Evolutionary conservation across 2,888 invertebrate genomes (phyloP).

Genomic region (Ennomos quercinarius): DNA sequence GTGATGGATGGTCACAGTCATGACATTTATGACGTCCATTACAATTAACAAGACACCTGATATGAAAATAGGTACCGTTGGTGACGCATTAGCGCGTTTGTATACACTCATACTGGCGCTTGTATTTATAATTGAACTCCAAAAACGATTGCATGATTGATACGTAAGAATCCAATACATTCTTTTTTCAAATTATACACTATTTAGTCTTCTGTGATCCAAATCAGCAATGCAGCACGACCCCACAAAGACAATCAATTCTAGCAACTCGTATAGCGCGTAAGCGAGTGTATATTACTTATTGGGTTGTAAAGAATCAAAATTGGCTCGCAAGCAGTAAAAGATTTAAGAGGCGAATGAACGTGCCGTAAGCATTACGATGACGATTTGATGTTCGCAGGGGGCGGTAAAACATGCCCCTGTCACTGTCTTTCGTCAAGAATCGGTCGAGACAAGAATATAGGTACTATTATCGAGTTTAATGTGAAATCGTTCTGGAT

Average conservation of each 20-base stretch:
- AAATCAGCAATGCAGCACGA: not conserved
- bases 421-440: slow-evolving; percentile 29
- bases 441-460: slow-evolving; percentile 18
- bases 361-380: slow-evolving; percentile 47
- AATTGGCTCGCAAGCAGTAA: slow-evolving; percentile 47
- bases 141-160: no score
- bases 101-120: no score
- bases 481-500: slow-evolving; percentile 30
- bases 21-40: no score
- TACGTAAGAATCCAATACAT: no score
- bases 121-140: no score
- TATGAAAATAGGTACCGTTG: no score
- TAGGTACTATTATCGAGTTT: slow-evolving; percentile 23
- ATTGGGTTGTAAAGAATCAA: slow-evolving; percentile 29
- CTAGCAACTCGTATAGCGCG: slow-evolving; percentile 17
- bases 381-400: slow-evolving; percentile 36
- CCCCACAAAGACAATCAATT: slow-evolving; percentile 17
- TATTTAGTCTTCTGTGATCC: no score
- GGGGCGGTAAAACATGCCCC: slow-evolving; percentile 29
- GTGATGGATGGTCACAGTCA: no score
- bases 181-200: no score
- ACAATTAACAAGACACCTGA: not conserved
- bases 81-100: no score
- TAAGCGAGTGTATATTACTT: slow-evolving; percentile 30
- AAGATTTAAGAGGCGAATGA: slow-evolving; percentile 48